These are phyloP conservation scores for Bombus confusus DNA, from an alignment of 1,140 invertebrate species.

Conservation along the genomic window DNA sequence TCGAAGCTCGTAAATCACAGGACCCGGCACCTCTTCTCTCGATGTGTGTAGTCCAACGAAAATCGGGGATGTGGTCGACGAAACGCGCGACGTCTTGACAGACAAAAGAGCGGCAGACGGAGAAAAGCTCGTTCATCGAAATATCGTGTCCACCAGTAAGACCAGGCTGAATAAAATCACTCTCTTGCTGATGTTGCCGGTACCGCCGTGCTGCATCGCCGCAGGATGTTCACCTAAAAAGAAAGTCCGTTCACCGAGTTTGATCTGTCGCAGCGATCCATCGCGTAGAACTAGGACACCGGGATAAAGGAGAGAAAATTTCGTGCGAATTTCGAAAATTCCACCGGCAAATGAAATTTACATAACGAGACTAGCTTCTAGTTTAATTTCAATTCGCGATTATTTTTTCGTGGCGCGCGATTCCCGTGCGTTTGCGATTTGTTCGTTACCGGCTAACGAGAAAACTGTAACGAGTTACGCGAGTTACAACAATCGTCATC, in stretches of 20 bases:
- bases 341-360: slow-evolving; percentile 2
- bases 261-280: not conserved
- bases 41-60: not conserved
- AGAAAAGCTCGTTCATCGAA: slow-evolving; percentile 51
- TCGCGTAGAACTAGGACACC: not conserved
- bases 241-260: not conserved
- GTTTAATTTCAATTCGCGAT: slow-evolving; percentile 32
- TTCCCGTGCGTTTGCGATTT: not conserved
- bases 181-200: slow-evolving; percentile 74
- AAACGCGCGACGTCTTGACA: not conserved
- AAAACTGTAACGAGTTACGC: slow-evolving; percentile 15
- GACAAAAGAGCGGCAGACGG: not conserved
- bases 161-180: slow-evolving; percentile 61
- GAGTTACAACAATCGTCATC: not conserved
- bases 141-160: slow-evolving; percentile 57
- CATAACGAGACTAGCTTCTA: not conserved
- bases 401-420: not conserved
- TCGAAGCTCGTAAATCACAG: slow-evolving; percentile 34
- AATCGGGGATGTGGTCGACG: not conserved
- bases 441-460: slow-evolving; percentile 26
- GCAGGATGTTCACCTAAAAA: slow-evolving; percentile 89
- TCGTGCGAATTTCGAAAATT: not conserved
- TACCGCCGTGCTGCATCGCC: slow-evolving; percentile 88
- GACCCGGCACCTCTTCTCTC: not conserved
- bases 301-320: not conserved